Evolutionary conservation across 1,140 invertebrate species (phyloP).

Genomic region (Megalopta genalis): DNA sequence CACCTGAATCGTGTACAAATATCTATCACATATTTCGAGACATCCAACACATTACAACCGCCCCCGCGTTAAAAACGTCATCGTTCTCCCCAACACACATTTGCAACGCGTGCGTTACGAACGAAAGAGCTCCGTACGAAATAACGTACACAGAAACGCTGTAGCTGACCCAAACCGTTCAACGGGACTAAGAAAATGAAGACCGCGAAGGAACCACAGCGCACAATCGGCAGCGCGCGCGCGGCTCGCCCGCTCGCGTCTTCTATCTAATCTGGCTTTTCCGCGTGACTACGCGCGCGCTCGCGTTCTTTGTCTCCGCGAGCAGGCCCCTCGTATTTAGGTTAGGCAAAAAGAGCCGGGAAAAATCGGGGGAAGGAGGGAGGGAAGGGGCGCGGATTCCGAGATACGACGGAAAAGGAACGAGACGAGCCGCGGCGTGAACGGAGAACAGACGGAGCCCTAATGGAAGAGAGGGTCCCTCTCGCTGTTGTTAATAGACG

Average conservation of each 20-base stretch:
- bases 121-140: no score
- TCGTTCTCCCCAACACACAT: no score
- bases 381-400: not conserved
- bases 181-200: no score
- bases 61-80: no score
- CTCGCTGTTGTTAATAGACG: conserved; percentile 51
- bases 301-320: conserved; percentile 22
- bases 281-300: not conserved
- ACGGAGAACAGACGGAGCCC: not conserved
- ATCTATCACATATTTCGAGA: no score
- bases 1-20: no score
- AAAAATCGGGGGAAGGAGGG: not conserved
- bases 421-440: not conserved
- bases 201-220: no score
- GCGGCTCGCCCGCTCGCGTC: not conserved
- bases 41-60: no score
- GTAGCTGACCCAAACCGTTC: no score
- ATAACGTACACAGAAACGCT: no score
- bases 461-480: no score
- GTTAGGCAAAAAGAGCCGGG: conserved; percentile 1
- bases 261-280: conserved; percentile 18
- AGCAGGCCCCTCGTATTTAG: conserved; percentile 37
- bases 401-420: not conserved
- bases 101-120: no score
- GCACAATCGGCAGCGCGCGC: not conserved